A percentile compares a stretch with the other conserved stretches of the same genome.
phyloP scores from a whole-genome alignment of 2,113 vertebrate genomes.

The Podocnemis expansa region DNA sequence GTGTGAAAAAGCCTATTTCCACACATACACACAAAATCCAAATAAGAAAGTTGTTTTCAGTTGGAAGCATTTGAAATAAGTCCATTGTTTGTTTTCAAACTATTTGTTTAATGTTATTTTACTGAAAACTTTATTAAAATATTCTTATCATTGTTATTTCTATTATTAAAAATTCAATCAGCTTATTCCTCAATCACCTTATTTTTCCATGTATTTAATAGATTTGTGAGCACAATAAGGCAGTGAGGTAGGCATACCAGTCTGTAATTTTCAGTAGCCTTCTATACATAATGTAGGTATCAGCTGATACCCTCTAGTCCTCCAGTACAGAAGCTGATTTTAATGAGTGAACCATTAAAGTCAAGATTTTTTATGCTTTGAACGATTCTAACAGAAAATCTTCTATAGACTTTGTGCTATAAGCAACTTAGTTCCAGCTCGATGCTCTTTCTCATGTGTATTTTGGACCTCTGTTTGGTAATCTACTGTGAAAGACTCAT shows the following conservation, averaged over 20 bases:
- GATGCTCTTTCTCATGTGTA: rapidly evolving
- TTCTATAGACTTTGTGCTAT: rapidly evolving
- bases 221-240: too few relatives aligned
- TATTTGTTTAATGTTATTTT: neutral
- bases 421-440: neutral
- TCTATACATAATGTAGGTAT: rapidly evolving
- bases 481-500: neutral
- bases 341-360: neutral
- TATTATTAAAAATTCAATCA: rapidly evolving
- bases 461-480: neutral
- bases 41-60: too few relatives aligned
- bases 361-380: neutral
- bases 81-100: neutral
- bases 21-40: neutral
- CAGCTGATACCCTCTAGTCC: neutral
- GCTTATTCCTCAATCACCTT: neutral
- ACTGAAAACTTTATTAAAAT: neutral
- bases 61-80: neutral
- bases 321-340: neutral
- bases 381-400: neutral
- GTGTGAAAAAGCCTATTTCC: neutral
- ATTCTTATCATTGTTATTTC: rapidly evolving
- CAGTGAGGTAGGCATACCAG: neutral
- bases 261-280: neutral
- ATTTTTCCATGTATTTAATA: too few relatives aligned